Percentiles rank a stretch among this genome's conserved stretches.
Evolutionary conservation across 2,797 vertebrate genomes (phyloP).

Genomic region (Distichodus sexfasciatus): DNA sequence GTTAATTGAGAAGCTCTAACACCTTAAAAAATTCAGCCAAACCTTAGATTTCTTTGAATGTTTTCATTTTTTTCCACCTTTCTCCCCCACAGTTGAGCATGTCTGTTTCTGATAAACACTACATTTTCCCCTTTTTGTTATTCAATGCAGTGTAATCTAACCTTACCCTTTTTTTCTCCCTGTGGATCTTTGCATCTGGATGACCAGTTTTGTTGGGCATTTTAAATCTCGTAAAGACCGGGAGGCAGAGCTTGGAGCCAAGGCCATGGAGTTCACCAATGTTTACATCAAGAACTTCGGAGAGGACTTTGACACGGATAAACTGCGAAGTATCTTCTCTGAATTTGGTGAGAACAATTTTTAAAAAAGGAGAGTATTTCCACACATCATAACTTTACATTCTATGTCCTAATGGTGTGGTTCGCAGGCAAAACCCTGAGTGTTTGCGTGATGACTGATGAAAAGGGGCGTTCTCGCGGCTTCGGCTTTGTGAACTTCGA

Average conservation of each 20-base stretch:
- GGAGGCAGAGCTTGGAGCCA: slow-evolving; percentile 85
- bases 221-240: slow-evolving; percentile 95
- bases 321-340: slow-evolving; percentile 84
- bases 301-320: slow-evolving; percentile 81
- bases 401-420: neutral
- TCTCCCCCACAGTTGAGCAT: no score
- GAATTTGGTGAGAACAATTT: slow-evolving; percentile 76
- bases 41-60: no score
- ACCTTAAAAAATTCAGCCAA: no score
- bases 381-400: neutral
- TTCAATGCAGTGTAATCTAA: neutral
- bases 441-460: slow-evolving; percentile 94
- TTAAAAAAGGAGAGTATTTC: neutral
- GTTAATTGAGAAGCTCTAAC: no score
- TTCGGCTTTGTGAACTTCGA: slow-evolving; percentile 97
- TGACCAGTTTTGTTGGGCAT: slow-evolving; percentile 89
- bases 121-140: no score
- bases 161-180: neutral
- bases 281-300: slow-evolving; percentile 98
- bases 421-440: slow-evolving; percentile 86
- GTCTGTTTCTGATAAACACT: no score
- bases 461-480: slow-evolving; percentile 79
- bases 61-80: no score
- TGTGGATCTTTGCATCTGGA: neutral
- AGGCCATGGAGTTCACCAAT: slow-evolving; percentile 90